phyloP scores from a whole-genome alignment of 1,140 invertebrate genomes.

The Halesus radiatus region DNA sequence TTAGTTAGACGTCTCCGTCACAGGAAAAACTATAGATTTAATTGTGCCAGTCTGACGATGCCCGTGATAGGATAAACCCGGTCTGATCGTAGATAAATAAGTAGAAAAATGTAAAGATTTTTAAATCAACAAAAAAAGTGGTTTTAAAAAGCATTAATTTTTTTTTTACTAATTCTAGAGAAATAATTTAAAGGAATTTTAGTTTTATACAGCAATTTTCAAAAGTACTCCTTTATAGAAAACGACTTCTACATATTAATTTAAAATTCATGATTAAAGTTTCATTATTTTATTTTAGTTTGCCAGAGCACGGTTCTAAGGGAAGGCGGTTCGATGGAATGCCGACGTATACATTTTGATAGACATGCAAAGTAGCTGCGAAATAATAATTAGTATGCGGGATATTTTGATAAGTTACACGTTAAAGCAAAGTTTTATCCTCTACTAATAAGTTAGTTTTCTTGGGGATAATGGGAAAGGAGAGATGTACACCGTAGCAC shows the following conservation, averaged over 20 bases:
- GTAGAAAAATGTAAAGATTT: too few species aligned
- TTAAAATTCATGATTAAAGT: not conserved
- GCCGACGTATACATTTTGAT: conserved; percentile 49
- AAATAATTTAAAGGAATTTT: too few species aligned
- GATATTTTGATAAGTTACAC: conserved; percentile 57
- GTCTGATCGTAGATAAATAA: too few species aligned
- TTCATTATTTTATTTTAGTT: not conserved
- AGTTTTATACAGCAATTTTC: too few species aligned
- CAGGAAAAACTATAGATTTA: too few species aligned
- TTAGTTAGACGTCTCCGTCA: too few species aligned
- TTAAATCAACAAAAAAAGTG: too few species aligned
- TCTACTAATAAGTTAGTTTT: conserved; percentile 57
- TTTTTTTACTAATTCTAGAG: too few species aligned
- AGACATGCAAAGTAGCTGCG: conserved; percentile 55
- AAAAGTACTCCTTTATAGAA: not conserved
- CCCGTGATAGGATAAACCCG: too few species aligned
- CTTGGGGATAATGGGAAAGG: conserved; percentile 45
- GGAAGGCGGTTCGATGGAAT: not conserved
- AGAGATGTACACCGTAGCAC: not conserved
- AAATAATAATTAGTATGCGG: conserved; percentile 54
- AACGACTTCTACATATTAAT: not conserved
- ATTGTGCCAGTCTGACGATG: too few species aligned
- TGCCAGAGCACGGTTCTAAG: not conserved
- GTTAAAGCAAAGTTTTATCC: conserved; percentile 57
- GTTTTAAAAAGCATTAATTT: too few species aligned